Evolutionary conservation across 1,140 invertebrate genomes (phyloP).

Genomic region (Caenorhabditis briggsae): DNA sequence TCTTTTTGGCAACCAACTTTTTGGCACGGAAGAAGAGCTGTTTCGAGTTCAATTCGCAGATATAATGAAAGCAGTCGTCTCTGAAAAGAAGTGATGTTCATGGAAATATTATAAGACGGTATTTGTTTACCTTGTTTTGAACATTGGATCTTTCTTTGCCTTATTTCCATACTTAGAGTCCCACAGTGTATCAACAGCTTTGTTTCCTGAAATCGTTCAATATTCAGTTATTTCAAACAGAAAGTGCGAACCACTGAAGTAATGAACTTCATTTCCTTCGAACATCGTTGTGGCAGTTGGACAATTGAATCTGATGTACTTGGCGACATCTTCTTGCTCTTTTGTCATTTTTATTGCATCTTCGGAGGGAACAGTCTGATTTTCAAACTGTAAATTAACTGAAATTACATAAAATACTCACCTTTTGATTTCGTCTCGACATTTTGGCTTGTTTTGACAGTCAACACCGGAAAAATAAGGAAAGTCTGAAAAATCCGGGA

Average conservation of each 20-base stretch:
- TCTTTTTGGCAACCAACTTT: conserved; percentile 76
- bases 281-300: conserved; percentile 95
- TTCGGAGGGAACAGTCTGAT: neutral
- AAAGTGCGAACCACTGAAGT: conserved; percentile 87
- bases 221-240: neutral
- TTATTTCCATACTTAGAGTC: conserved; percentile 90
- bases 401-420: neutral
- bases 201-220: conserved; percentile 79
- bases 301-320: conserved; percentile 92
- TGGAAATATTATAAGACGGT: conserved; percentile 79
- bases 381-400: neutral
- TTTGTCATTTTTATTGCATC: conserved; percentile 81
- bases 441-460: neutral
- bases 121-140: conserved; percentile 86
- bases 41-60: conserved; percentile 82
- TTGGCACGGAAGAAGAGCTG: conserved; percentile 72
- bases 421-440: conserved; percentile 5
- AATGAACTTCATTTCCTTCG: conserved; percentile 93
- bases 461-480: neutral
- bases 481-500: neutral
- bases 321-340: conserved; percentile 91
- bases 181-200: conserved; percentile 90
- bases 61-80: conserved; percentile 79
- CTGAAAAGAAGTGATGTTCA: neutral
- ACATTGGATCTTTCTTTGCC: conserved; percentile 84